Evolutionary conservation across 2,113 vertebrate genomes (phyloP).

Genomic region (Hippocampus barbouri): DNA sequence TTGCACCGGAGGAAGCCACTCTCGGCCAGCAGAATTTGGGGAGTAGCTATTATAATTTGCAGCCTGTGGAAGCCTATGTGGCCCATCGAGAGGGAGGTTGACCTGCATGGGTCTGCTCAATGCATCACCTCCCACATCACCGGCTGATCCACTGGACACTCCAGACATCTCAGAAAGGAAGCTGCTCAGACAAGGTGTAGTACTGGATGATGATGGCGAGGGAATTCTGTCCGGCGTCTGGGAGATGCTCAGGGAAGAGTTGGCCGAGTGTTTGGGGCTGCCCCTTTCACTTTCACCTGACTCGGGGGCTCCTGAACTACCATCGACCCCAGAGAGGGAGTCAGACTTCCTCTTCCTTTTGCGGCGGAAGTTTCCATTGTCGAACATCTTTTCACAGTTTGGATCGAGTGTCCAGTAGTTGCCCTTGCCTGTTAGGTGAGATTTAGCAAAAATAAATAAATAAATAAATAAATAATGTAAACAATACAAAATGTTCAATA

Average conservation of each 20-base stretch:
- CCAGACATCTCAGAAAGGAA: constrained; percentile 92
- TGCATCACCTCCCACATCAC: constrained; percentile 70
- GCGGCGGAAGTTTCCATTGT: constrained; percentile 97
- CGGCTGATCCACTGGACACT: constrained; percentile 70
- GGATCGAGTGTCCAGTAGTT: constrained; percentile 99
- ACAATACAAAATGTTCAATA: background rate
- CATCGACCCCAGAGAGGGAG: constrained; percentile 53
- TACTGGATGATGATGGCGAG: constrained; percentile 66
- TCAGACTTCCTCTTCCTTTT: constrained; percentile 98
- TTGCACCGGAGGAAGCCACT: constrained; percentile 77
- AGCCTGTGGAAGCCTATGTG: constrained; percentile 79
- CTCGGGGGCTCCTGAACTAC: constrained; percentile 67
- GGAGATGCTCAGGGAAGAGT: constrained; percentile 66
- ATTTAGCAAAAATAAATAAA: background rate
- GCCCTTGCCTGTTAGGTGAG: constrained; percentile 80
- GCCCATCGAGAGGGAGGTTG: constrained; percentile 78
- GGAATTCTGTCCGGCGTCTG: constrained; percentile 78
- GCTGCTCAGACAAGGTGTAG: constrained; percentile 81
- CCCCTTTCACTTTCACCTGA: constrained; percentile 74
- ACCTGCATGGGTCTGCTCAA: constrained; percentile 71
- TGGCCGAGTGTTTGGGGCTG: constrained; percentile 71
- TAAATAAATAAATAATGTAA: too few relatives aligned
- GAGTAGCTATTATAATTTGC: constrained; percentile 81
- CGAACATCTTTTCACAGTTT: constrained; percentile 99
- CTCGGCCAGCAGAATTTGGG: constrained; percentile 74